Evolutionary conservation across 2,797 vertebrate species (phyloP), one percentile per base, ranked within the genome.

Genomic region (Gallinago solitaria): DNA sequence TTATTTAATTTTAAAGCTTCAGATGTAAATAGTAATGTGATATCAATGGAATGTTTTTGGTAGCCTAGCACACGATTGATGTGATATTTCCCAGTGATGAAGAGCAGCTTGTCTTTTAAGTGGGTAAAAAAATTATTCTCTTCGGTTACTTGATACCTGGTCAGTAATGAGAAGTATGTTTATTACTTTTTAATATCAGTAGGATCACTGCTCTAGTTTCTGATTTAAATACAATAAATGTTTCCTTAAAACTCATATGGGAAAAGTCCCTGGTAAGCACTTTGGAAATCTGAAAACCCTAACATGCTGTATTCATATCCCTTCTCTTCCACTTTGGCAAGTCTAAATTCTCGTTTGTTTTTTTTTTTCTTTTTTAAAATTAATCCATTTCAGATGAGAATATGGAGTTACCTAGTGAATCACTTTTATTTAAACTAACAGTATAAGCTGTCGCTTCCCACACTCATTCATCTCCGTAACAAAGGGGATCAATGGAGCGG

Each of bases 391-490:
- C 30, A 45, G 21, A 59, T 81, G 50, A 83, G 65, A 74, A 35
- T 53, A 28, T 69, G 50, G 54, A 78, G n/a, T 59, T 92, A 21
- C 23, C 19, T 76, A 48, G n/a, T 56, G 70, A 91, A 83, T 89
- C 89, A 71, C n/a, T 39, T 95, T 93, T 88, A 61, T 73, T 91
- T 88, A 81, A 94, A 24, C 61, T 39, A 87, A 28, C 16, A 43
- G 9, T 73, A 27, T 91, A 91, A 76, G 28, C 67, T 91, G 25
- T 69, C 76, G 73, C 51, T 90, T 93, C n/a, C 63, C 43, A 60
- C 3, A 1, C 11, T 51, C 39, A 45, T 91, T 94, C 68, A 74
- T 56, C n/a, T 90, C 33, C 67, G 11, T 39, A 83, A 91, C 77
- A 83, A 78, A 78, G 24, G 9, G 39, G 11, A 33, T 79, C 88